phyloP scores from a whole-genome alignment of 2,797 vertebrate species.

The Coendou prehensilis region DNA sequence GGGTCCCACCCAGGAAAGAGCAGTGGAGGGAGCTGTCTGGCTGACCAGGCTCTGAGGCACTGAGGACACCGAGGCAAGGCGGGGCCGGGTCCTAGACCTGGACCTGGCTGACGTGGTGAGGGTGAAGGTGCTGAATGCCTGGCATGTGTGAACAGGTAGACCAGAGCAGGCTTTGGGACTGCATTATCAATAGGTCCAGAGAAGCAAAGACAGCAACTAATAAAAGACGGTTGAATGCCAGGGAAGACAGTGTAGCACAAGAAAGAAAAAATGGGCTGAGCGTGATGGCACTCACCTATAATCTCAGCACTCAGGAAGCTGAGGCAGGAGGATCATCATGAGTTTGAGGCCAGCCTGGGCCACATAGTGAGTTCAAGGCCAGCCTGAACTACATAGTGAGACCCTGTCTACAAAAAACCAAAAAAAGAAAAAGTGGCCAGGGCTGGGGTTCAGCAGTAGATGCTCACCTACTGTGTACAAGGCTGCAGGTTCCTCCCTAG shows the following conservation, averaged over 20 bases:
- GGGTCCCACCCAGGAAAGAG: neutral
- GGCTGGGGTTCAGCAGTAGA: neutral
- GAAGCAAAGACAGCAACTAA: neutral
- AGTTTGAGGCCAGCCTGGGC: neutral
- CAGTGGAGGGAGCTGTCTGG: neutral
- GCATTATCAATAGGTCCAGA: neutral
- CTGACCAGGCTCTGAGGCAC: neutral
- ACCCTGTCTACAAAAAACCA: neutral
- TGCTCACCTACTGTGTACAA: neutral
- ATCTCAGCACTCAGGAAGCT: neutral
- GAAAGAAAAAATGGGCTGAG: neutral
- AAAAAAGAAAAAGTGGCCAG: neutral
- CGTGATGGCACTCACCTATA: neutral
- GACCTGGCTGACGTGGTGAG: neutral
- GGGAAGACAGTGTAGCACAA: neutral
- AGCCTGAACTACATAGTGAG: neutral
- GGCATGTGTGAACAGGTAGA: neutral
- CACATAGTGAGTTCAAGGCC: too few species aligned
- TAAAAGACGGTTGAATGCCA: neutral
- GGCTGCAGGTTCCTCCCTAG: neutral
- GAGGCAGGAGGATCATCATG: neutral
- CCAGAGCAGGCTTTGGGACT: constrained; percentile 1
- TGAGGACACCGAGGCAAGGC: neutral
- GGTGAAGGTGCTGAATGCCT: neutral
- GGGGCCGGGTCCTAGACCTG: neutral